Evolutionary conservation across 1,140 invertebrate species (phyloP).

Genomic region (Drosophila prosaltans): DNA sequence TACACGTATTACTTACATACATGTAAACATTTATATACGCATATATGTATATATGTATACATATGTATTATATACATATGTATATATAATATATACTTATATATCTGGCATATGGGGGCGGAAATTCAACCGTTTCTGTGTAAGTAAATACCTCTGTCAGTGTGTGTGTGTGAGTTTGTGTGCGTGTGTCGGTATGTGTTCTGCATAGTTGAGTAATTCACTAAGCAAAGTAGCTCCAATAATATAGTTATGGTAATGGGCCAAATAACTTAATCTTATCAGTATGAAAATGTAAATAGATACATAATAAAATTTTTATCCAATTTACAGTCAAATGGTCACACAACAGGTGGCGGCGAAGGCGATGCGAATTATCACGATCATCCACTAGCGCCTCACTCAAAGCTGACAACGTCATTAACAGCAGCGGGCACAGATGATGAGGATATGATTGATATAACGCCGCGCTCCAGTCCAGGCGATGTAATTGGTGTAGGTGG

Average conservation of each 20-base stretch:
- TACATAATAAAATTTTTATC: conserved; percentile 8
- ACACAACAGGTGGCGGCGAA: conserved; percentile 53
- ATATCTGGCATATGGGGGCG: conserved; percentile 51
- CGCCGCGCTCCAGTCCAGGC: conserved; percentile 81
- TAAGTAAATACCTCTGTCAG: not conserved
- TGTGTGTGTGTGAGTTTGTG: conserved; percentile 31
- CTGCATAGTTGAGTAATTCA: conserved; percentile 16
- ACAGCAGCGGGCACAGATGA: conserved; percentile 83
- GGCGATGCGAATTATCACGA: conserved; percentile 52
- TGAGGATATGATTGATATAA: conserved; percentile 88
- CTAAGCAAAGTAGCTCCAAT: conserved; percentile 14
- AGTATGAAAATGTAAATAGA: conserved; percentile 54
- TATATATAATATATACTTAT: conserved; percentile 8
- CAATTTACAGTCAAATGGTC: conserved; percentile 72
- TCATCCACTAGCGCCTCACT: conserved; percentile 69
- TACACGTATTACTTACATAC: not conserved
- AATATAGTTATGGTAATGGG: conserved; percentile 25
- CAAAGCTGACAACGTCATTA: conserved; percentile 66
- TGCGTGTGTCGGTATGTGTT: conserved; percentile 35
- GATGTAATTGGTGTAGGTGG: conserved; percentile 53
- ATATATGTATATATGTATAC: conserved; percentile 12
- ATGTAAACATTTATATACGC: not conserved
- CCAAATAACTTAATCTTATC: conserved; percentile 59
- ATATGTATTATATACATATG: conserved; percentile 1
- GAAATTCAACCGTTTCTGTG: conserved; percentile 36